A percentile compares a stretch with the other conserved stretches of the same genome.
Conservation (phyloP, 2,797 vertebrate genomes). For the Erethizon dorsatum region DNA sequence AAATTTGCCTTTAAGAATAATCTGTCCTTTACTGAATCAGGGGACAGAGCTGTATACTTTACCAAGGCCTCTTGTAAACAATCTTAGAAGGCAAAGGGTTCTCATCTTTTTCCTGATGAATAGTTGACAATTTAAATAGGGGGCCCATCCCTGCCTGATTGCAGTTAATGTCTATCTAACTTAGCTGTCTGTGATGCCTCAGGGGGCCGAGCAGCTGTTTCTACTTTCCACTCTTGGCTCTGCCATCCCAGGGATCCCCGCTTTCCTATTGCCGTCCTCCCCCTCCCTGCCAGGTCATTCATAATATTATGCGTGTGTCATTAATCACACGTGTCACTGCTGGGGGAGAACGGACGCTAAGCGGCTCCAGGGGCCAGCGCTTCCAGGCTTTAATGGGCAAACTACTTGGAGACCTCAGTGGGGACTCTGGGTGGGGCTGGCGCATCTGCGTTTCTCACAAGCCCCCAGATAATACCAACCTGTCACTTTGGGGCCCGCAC, state of each 20-base stretch:
- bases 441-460: neutral
- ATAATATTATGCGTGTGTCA: rapidly evolving
- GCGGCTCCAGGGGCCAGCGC: neutral
- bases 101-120: neutral
- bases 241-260: neutral
- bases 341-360: neutral
- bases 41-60: neutral
- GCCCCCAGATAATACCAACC: neutral
- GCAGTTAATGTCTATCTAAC: neutral
- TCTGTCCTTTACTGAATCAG: neutral
- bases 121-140: neutral
- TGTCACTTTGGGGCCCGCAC: neutral
- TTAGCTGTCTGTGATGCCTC: neutral
- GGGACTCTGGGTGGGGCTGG: neutral
- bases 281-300: neutral
- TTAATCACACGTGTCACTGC: neutral
- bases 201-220: neutral
- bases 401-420: neutral
- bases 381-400: neutral
- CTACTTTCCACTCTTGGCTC: neutral
- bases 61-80: neutral
- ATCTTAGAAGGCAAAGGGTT: neutral
- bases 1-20: neutral
- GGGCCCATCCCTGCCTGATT: neutral
- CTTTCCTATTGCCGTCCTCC: neutral